Evolutionary conservation across 2,113 vertebrate species (phyloP).

Genomic region (Pluvialis apricaria): DNA sequence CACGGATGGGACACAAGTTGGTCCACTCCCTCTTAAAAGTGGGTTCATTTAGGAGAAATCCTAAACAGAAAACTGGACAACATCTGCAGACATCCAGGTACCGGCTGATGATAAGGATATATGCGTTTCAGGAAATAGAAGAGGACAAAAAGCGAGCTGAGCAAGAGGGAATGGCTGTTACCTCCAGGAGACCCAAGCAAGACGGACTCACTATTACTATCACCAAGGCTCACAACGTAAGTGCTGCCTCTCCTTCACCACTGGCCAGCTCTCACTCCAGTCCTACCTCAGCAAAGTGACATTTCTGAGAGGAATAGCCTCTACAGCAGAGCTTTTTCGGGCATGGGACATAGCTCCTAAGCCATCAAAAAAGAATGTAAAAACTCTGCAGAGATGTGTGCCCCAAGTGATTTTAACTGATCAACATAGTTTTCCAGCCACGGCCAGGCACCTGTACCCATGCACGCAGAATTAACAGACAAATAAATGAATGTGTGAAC

Average conservation of each 20-base stretch:
- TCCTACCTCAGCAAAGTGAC: neutral
- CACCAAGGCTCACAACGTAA: slow-evolving; percentile 87
- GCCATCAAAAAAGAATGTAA: neutral
- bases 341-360: neutral
- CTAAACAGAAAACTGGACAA: neutral
- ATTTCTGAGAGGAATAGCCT: neutral
- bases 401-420: neutral
- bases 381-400: neutral
- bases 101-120: neutral
- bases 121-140: slow-evolving; percentile 88
- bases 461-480: neutral
- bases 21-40: neutral
- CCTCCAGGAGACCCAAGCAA: slow-evolving; percentile 77
- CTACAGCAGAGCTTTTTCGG: neutral
- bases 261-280: neutral
- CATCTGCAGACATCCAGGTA: neutral
- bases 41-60: neutral
- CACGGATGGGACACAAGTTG: neutral
- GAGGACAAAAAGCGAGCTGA: slow-evolving; percentile 92
- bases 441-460: neutral
- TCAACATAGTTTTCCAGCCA: neutral
- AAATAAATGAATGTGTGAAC: neutral
- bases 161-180: slow-evolving; percentile 86
- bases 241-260: slow-evolving; percentile 19
- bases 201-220: slow-evolving; percentile 95